Evolutionary conservation across 1,140 invertebrate species (phyloP), one percentile per base, ranked within the genome.

Genomic region (Drosophila trapezifrons): DNA sequence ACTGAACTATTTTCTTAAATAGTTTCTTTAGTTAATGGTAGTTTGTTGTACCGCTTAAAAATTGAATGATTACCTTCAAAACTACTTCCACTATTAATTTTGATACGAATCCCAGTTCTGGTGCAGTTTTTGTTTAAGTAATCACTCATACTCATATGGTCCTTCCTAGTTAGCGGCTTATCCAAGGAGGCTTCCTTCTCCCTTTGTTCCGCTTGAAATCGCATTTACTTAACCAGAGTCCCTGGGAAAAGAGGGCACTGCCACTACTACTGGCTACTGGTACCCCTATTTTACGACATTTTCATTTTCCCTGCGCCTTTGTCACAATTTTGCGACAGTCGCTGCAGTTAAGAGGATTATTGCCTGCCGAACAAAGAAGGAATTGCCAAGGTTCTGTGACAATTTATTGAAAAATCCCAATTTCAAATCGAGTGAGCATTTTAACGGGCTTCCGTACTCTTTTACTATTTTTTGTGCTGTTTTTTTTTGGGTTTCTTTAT

Each of bases 301-400:
- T 55, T 40, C 70, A 62, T 49, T 59, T 58, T 43, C 47, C 58
- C 38, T 20, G 17, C 38, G 25, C 42, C 66, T 73, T 86, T 89
- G 84, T 86, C 70, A 54, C 60, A 76, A 27, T 83, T 86, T 80
- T 83, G 83, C 83, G 84, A 87, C 83, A 86, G 79, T 87, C 85
- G 74, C 80, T 57, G 82, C 83, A 86, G 83, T 80, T 91, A 91
- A 91, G 90, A 91, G 90, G 90, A 91, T 91, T 91, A 91, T 74
- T 86, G 67, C 62, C 66, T 55, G 56, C 35, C 40, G 64, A 71
- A 56, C 56, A 69, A 75, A 59, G 42, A 64, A 57, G 38, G n/a
- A 43, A 70, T 64, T 67, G 47, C 52, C 57, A 42, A 49, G 66
- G 70, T 69, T 58, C 49, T 81, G 81, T 79, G 80, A 81, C 58